Base-by-base conservation (phyloP, 2,888 invertebrate genomes). In the Deladenus siricidicola region DNA sequence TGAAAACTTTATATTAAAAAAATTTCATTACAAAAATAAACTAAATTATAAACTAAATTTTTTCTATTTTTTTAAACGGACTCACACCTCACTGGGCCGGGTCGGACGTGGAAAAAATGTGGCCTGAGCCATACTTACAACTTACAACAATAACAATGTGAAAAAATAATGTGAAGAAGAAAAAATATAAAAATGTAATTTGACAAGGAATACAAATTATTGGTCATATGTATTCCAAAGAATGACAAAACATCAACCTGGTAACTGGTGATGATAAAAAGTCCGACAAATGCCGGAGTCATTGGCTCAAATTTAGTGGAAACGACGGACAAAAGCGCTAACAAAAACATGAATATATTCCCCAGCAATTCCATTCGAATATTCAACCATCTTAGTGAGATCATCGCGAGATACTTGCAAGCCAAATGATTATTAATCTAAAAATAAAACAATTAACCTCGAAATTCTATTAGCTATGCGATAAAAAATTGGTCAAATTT, bases 361-460 rank as follows among this genome's bases (percentile, higher is more conserved):
- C 94, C 96, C 60, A 96, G 87, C 86, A 90, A 88, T 83, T 98
- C 96, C 62, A 98, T 83, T 39, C 94, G 85, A 30, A 96, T 85
- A 1, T 91, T 90, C 70, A 96, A 82, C 96, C 96, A 96, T 2
- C 75, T 56, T 45, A 69, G 70, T 14, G 70, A 60, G 29, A 70
- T 66, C 50, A 71, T 45, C 17, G 71, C 57, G 24, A 67, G 63
- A 61, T 75, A 74, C 26, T 69, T 66, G 61, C 66, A 68, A 24
- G 30, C 68, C 60, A 70, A 62, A 50, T 70, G 57, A n/a, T 44
- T 42, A n/a, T 73, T 67, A n/a, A 67, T 58, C 69, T 70, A 57
- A 42, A 65, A 4, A 34, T 51, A 21, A 17, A 60, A 47, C 3
- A 24, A 3, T 3, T 6, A 23, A n/a, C n/a, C n/a, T n/a, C n/a